Base-by-base conservation (phyloP, 2,797 vertebrate genomes). In the Dromococcyx pavoninus region DNA sequence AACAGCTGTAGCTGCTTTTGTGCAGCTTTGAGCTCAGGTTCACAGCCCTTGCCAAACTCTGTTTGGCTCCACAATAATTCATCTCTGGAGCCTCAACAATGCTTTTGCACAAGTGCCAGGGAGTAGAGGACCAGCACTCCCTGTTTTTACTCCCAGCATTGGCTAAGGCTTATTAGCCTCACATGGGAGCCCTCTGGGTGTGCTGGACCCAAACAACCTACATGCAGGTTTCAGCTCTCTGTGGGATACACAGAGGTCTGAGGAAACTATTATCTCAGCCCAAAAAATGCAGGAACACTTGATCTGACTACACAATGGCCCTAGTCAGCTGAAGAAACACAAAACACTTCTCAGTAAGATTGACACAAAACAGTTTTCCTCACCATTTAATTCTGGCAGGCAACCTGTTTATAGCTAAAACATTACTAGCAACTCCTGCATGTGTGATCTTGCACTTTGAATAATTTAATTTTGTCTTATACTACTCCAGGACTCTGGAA, bases 1-100 rank as follows among this genome's bases (percentile, higher is more conserved):
- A 94, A 85, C 77, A 93, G 89, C 74, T 91, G 71, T 13, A 70
- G 56, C 56, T 56, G 86, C 56, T 93, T 93, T 79, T 56, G 50
- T 27, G 56, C 28, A 85, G 77, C 74, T 87, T 41, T 44, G 46
- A 94, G 60, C 64, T 93, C 67, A 84, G 6, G 87, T 60, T 85
- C 64, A n/a, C 51, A 92, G 71, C 13, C 53, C 64, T 41, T 91
- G 77, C 87, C 92, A 96, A 64, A 76, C 10, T 35, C 64, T 48
- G n/a, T 81, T 85, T 89, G 67, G 67, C 74, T 96, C 64, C 0
- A 0, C 21, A 23, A 22, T 66, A 82, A 87, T 73, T 87, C 64
- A 92, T 56, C 78, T 85, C 77, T 89, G 48, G 39, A 93, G 74
- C 67, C 44, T 87, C 51, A 69, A 66, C 46, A 73, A 51, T 28